These are phyloP conservation scores for Kryptopterus vitreolus DNA, from an alignment of 2,797 vertebrate genomes.

Conservation along the genomic window DNA sequence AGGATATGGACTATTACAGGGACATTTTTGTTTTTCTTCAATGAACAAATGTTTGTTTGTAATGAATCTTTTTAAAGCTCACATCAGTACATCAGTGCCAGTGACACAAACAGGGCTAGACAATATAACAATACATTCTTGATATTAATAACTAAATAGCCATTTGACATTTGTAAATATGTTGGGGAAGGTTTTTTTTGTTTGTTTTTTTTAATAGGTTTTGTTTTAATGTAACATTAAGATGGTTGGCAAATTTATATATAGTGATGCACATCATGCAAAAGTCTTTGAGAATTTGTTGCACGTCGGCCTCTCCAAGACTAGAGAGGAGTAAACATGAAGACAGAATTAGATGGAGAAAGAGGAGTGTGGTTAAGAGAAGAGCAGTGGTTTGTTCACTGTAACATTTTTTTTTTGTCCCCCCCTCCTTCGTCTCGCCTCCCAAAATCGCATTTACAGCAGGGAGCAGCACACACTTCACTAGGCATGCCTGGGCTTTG, in stretches of 20 bases:
- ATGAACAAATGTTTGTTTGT: neutral
- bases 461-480: conserved; percentile 48
- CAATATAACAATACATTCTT: no score
- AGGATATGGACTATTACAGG: neutral
- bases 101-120: neutral
- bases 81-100: neutral
- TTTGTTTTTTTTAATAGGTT: no score
- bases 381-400: conserved; percentile 40
- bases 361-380: conserved; percentile 23
- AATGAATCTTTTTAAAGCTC: neutral
- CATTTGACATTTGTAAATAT: neutral
- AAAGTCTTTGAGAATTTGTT: neutral
- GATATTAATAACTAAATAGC: neutral
- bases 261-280: neutral
- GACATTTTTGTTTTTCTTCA: no score
- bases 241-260: neutral
- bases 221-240: neutral
- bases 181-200: no score
- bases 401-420: conserved; percentile 32
- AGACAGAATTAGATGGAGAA: neutral
- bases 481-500: conserved; percentile 46
- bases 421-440: neutral
- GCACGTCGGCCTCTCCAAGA: no score
- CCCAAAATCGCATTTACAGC: conserved; percentile 51
- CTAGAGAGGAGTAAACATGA: neutral